phyloP scores from a whole-genome alignment of 2,797 vertebrate species.

The Chromobotia macracanthus region DNA sequence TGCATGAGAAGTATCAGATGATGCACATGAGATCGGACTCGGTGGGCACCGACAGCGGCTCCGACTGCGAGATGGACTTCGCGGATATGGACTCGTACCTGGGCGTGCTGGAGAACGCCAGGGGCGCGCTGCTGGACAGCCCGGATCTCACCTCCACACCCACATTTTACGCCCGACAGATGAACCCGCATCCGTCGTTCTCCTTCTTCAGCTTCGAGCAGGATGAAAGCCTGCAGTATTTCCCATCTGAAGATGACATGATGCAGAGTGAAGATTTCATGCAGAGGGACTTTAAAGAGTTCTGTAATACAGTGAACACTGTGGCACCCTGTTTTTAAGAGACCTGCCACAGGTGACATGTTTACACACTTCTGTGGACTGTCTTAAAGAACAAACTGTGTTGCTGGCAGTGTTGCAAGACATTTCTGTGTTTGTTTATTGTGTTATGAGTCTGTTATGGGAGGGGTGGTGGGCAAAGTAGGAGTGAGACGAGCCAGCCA shows the following conservation, averaged over 20 bases:
- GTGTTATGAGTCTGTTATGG: conserved; percentile 41
- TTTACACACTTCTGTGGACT: conserved; percentile 9
- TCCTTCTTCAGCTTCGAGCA: conserved; percentile 63
- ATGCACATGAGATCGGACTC: conserved; percentile 88
- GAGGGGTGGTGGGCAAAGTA: conserved; percentile 63
- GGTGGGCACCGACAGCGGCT: conserved; percentile 82
- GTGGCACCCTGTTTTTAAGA: conserved; percentile 59
- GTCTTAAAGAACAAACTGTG: conserved; percentile 19
- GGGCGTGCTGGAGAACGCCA: conserved; percentile 86
- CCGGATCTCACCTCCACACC: conserved; percentile 51
- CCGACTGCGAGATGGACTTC: conserved; percentile 84
- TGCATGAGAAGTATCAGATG: conserved; percentile 89
- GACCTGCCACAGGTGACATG: conserved; percentile 47
- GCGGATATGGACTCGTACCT: conserved; percentile 89
- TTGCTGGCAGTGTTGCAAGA: neutral
- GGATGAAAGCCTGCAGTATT: conserved; percentile 86
- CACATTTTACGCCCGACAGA: conserved; percentile 49
- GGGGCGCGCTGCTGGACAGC: conserved; percentile 81
- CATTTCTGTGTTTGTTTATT: conserved; percentile 34
- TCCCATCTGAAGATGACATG: conserved; percentile 86
- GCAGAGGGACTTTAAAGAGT: conserved; percentile 86
- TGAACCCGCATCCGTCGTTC: conserved; percentile 37
- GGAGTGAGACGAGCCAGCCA: conserved; percentile 72
- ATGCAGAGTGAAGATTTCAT: conserved; percentile 87
- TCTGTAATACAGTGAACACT: conserved; percentile 81